These are phyloP conservation scores for Apostichopus leukothele DNA, from an alignment of 53 echinoderm and acorn worm genomes.

Conservation along the genomic window DNA sequence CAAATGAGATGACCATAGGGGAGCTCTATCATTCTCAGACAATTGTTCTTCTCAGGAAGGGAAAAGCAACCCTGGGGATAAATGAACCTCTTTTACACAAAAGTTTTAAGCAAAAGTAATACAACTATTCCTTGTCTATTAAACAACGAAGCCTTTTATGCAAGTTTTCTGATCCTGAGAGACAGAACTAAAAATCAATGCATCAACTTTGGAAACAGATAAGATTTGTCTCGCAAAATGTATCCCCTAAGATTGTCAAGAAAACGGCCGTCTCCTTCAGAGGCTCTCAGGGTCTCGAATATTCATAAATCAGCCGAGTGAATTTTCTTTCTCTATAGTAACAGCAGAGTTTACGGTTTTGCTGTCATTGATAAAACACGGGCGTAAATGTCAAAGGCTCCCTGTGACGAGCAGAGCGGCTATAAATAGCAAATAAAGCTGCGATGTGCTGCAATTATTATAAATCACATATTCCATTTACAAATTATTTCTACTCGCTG, in stretches of 20 bases:
- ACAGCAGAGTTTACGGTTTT: constrained; percentile 45
- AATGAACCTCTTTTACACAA: not conserved
- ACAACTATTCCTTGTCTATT: not conserved
- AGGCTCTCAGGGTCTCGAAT: constrained; percentile 25
- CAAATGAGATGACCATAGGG: no score
- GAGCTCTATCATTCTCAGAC: not conserved
- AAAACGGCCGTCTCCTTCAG: constrained; percentile 14
- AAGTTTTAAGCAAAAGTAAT: not conserved
- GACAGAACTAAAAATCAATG: constrained; percentile 11
- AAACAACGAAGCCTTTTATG: not conserved
- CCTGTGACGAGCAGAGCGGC: constrained; percentile 29
- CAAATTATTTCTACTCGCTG: constrained; percentile 44
- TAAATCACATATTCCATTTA: constrained; percentile 50
- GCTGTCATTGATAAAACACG: constrained; percentile 48
- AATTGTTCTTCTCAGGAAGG: not conserved
- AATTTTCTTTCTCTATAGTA: constrained; percentile 12
- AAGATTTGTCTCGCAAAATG: constrained; percentile 33
- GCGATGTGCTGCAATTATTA: constrained; percentile 39
- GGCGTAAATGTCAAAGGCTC: constrained; percentile 48
- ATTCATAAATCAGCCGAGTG: constrained; percentile 35
- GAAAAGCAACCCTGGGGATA: not conserved
- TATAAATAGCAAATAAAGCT: constrained; percentile 51
- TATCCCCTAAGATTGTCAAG: not conserved
- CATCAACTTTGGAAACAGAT: constrained; percentile 27
- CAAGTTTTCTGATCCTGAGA: not conserved